Conservation (phyloP, 2,113 vertebrate species). For the Nymphicus hollandicus region DNA sequence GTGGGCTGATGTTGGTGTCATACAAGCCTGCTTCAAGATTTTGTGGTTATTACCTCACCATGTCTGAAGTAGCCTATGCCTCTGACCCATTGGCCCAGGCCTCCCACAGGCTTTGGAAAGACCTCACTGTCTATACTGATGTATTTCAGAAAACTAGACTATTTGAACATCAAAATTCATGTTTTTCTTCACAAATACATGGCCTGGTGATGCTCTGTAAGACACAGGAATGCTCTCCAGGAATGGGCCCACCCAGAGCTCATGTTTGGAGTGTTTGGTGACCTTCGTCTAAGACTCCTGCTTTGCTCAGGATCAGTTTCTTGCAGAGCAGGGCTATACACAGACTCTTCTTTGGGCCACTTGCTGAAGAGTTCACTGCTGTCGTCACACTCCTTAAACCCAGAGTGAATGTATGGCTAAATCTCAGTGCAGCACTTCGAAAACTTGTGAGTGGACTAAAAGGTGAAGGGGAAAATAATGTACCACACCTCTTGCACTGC, state of each 20-base stretch:
- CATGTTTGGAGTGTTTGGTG: background rate
- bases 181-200: background rate
- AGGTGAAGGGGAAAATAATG: background rate
- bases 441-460: background rate
- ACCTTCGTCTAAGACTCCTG: too few species aligned
- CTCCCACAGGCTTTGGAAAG: background rate
- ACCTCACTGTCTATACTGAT: background rate
- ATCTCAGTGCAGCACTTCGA: background rate
- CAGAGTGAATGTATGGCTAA: too few species aligned
- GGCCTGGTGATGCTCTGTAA: background rate
- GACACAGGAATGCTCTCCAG: too few species aligned
- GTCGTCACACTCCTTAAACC: accelerated
- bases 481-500: background rate
- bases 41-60: too few species aligned
- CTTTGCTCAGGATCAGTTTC: background rate
- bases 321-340: background rate
- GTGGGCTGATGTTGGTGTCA: accelerated
- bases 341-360: accelerated
- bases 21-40: background rate
- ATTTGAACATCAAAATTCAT: background rate
- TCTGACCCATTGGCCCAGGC: background rate
- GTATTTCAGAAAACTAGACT: background rate
- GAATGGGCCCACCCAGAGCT: background rate
- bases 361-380: background rate
- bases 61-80: background rate